Percentiles rank a stretch among this genome's conserved stretches.
Evolutionary conservation across 2,113 vertebrate species (phyloP).

Genomic region (Oncorhynchus mykiss): DNA sequence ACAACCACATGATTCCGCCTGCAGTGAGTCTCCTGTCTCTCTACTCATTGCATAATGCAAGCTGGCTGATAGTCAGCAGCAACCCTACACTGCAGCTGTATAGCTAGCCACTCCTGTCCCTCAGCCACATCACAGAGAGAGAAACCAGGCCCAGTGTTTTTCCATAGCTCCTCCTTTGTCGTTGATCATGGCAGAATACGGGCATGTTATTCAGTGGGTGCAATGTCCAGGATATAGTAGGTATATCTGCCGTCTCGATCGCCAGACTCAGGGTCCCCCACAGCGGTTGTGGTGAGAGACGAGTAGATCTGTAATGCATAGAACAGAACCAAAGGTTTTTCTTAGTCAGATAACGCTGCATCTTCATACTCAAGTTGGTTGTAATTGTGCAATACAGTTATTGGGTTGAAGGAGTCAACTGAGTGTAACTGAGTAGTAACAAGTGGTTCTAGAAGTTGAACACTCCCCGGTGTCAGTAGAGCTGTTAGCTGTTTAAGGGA

Average conservation of each 20-base stretch:
- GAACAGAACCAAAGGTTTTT: neutral
- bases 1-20: neutral
- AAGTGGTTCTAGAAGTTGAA: neutral
- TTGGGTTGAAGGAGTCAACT: neutral
- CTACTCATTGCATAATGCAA: slow-evolving; percentile 11
- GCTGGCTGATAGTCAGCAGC: slow-evolving; percentile 10
- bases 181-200: neutral
- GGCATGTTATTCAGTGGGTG: neutral
- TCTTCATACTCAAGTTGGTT: neutral
- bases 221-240: neutral
- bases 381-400: neutral
- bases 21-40: neutral
- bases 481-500: neutral
- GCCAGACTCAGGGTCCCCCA: no score
- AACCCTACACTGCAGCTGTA: slow-evolving; percentile 3
- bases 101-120: neutral
- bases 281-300: no score
- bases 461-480: neutral
- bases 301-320: neutral
- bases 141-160: slow-evolving; percentile 6
- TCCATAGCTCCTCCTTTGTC: neutral
- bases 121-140: neutral
- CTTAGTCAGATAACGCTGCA: neutral
- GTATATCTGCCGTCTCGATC: no score
- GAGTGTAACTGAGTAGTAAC: neutral